A percentile compares a stretch with the other conserved stretches of the same genome.
Evolutionary conservation across 2,888 invertebrate genomes (phyloP).

Genomic region (Drosophila tanythrix): DNA sequence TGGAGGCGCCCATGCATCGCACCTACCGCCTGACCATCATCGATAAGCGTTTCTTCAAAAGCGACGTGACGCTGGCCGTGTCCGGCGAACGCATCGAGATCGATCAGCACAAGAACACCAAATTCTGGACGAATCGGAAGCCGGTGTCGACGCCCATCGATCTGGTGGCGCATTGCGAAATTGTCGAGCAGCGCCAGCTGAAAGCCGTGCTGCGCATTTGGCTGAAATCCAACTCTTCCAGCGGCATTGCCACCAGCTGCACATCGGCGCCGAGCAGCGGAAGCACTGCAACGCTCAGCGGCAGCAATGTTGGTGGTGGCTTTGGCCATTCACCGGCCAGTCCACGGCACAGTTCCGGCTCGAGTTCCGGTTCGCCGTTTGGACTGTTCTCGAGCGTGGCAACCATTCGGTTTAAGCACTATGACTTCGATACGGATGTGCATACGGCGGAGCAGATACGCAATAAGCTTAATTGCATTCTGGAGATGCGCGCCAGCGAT

Average conservation of each 20-base stretch:
- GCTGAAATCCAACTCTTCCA: constrained; percentile 86
- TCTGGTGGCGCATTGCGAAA: constrained; percentile 93
- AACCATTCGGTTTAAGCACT: constrained; percentile 90
- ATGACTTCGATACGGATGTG: constrained; percentile 94
- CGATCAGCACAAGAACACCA: constrained; percentile 88
- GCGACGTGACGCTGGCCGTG: constrained; percentile 93
- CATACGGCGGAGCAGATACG: constrained; percentile 92
- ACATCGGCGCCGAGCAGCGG: constrained; percentile 60
- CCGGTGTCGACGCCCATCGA: constrained; percentile 95
- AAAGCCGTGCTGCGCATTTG: constrained; percentile 90
- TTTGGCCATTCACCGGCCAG: constrained; percentile 73
- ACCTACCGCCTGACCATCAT: constrained; percentile 91
- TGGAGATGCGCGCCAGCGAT: constrained; percentile 92
- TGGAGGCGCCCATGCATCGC: constrained; percentile 95
- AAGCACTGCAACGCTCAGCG: constrained; percentile 50
- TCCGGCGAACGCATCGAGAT: constrained; percentile 96
- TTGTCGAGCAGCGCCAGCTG: constrained; percentile 90
- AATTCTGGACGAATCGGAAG: constrained; percentile 90
- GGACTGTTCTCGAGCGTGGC: constrained; percentile 42
- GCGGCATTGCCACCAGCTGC: constrained; percentile 68
- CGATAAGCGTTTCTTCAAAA: constrained; percentile 92
- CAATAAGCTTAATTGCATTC: constrained; percentile 93
- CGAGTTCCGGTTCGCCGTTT: constrained; percentile 58
- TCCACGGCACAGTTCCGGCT: constrained; percentile 71
- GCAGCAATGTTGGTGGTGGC: constrained; percentile 19